phyloP scores from a whole-genome alignment of 1,140 invertebrate species.

The Lithobius niger region DNA sequence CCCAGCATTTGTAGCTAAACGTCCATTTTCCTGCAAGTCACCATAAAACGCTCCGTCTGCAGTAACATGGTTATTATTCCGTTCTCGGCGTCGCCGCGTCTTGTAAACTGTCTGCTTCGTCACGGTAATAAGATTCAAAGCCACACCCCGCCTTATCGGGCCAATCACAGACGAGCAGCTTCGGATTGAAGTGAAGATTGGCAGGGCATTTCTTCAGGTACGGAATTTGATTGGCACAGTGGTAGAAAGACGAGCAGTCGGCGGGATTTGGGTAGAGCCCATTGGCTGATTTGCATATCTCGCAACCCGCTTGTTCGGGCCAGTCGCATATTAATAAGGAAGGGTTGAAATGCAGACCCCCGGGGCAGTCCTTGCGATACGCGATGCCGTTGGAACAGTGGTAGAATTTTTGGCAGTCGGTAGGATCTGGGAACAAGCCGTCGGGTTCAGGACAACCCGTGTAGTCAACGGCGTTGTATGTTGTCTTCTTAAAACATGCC shows the following conservation, averaged over 20 bases:
- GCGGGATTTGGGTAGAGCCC: conserved; percentile 9
- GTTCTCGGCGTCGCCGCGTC: too few relatives aligned
- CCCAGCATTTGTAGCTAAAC: too few relatives aligned
- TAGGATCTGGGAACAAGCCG: conserved; percentile 18
- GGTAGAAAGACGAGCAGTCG: conserved; percentile 19
- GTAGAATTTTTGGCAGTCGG: conserved; percentile 17
- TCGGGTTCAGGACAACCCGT: neutral
- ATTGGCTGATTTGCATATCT: too few relatives aligned
- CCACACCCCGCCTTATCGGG: conserved; percentile 16
- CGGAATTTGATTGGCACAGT: conserved; percentile 19
- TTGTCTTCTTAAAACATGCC: too few relatives aligned
- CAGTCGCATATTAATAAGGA: conserved; percentile 14
- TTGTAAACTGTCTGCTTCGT: too few relatives aligned
- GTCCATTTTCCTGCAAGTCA: too few relatives aligned
- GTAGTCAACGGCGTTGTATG: too few relatives aligned
- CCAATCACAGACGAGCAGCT: conserved; percentile 15
- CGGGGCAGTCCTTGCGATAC: conserved; percentile 12
- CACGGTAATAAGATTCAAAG: too few relatives aligned
- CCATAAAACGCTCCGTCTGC: too few relatives aligned
- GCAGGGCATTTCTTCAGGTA: conserved; percentile 17
- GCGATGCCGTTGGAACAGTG: conserved; percentile 20
- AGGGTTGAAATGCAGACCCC: conserved; percentile 17
- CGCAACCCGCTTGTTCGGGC: conserved; percentile 15
- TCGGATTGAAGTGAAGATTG: conserved; percentile 18
- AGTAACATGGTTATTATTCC: too few relatives aligned